phyloP scores from a whole-genome alignment of 2,797 vertebrate species.

The Siniperca obscura region DNA sequence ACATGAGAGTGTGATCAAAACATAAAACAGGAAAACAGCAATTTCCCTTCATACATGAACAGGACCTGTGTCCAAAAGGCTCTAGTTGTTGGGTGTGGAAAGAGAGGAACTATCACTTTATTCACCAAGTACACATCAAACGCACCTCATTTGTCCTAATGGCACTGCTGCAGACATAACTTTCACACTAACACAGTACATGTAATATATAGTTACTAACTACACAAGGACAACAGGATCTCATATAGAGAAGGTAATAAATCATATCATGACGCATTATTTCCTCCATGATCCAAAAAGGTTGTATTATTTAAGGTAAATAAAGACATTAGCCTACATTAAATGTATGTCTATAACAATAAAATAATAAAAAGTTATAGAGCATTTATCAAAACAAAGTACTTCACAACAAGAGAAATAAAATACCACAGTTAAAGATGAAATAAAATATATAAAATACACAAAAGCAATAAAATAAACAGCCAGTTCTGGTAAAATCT shows the following conservation, averaged over 20 bases:
- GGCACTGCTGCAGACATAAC: not conserved
- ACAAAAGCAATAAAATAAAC: too few species aligned
- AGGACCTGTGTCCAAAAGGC: slow-evolving; percentile 4
- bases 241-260: slow-evolving; percentile 21
- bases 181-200: slow-evolving; percentile 15
- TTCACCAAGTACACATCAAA: slow-evolving; percentile 34
- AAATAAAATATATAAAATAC: too few species aligned
- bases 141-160: slow-evolving; percentile 2
- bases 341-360: too few species aligned
- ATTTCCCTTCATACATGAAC: slow-evolving; percentile 29
- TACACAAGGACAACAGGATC: slow-evolving; percentile 38
- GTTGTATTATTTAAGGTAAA: too few species aligned
- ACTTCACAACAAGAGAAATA: too few species aligned
- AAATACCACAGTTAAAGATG: too few species aligned
- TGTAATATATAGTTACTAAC: slow-evolving; percentile 13
- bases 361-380: too few species aligned
- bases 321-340: too few species aligned
- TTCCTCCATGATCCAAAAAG: slow-evolving; percentile 26
- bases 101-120: slow-evolving; percentile 4
- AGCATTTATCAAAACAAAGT: too few species aligned
- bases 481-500: too few species aligned
- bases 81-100: not conserved
- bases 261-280: not conserved
- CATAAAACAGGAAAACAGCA: slow-evolving; percentile 28
- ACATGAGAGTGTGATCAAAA: slow-evolving; percentile 4